These are phyloP conservation scores for Trichoplusia ni DNA, from an alignment of 1,140 invertebrate genomes.

Conservation along the genomic window DNA sequence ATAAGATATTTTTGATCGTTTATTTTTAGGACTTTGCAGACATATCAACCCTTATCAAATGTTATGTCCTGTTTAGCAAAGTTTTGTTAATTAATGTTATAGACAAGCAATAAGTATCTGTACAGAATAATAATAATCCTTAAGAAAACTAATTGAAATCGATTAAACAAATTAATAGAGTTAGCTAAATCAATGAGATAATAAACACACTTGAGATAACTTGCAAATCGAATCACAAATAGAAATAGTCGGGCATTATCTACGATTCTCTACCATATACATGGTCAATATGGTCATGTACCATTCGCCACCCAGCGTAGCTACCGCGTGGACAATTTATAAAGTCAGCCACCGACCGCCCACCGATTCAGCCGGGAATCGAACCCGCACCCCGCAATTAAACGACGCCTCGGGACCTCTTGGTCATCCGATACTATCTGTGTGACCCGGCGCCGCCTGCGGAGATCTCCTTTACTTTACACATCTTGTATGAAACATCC, in stretches of 20 bases:
- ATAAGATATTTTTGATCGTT: too few relatives aligned
- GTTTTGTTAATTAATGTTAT: too few relatives aligned
- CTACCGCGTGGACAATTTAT: conserved; percentile 49
- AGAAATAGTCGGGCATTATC: conserved; percentile 8
- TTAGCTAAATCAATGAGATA: conserved; percentile 14
- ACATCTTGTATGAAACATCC: conserved; percentile 4
- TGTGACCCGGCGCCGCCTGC: conserved; percentile 50
- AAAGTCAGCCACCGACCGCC: conserved; percentile 32
- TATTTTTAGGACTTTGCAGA: too few relatives aligned
- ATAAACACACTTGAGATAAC: conserved; percentile 10
- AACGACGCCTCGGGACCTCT: conserved; percentile 51
- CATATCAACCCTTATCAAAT: too few relatives aligned
- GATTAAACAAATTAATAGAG: too few relatives aligned
- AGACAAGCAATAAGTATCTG: too few relatives aligned
- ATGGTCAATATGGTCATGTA: conserved; percentile 17
- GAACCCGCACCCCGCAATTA: conserved; percentile 54
- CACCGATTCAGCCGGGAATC: conserved; percentile 40
- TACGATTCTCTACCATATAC: not conserved
- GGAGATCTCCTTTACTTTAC: conserved; percentile 36
- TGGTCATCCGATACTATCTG: conserved; percentile 56
- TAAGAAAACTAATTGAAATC: too few relatives aligned
- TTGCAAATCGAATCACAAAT: conserved; percentile 11
- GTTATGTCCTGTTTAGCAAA: too few relatives aligned
- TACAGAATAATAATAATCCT: too few relatives aligned
- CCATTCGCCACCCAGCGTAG: conserved; percentile 45